Evolutionary conservation across 1,140 invertebrate genomes (phyloP), one percentile per base, ranked within the genome.

Genomic region (Zaprionus ornatus): DNA sequence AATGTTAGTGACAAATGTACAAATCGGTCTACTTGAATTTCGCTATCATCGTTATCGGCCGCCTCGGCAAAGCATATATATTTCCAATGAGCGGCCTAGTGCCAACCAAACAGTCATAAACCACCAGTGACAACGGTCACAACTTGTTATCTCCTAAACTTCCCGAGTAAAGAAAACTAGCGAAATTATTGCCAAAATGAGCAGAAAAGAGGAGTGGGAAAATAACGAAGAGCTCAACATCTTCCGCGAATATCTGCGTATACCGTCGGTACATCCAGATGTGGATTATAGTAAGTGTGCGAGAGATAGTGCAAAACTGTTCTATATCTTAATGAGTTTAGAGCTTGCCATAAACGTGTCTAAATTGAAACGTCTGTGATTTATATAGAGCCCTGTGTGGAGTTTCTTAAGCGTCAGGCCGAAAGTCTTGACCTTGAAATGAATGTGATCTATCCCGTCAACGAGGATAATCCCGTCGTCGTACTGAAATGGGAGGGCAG

Each of bases 211-310:
- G 1, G 35, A 77, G 17, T 93, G 82, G 91, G 91, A 92, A 84
- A 94, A 96, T 81, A 92, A 95, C 90, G 93, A 94, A 91, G 95
- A 96, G 86, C 95, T 97, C 66, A 94, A 95, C 50, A 96, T 96
- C 83, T 98, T 98, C 91, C 94, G 95, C 25, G 95, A 97, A 91
- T 98, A 98, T 93, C 91, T 98, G 37, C 93, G 94, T 68, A 97
- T 98, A 57, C 96, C 97, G 1, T 96, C 95, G 12, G 96, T 97
- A 4, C 97, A 98, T 71, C 97, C 97, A 0, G 93, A 96, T 84
- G 93, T 97, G 29, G 94, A 98, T 93, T 98, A 98, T 92, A 80
- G 83, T 83, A 66, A 66, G 79, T 52, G 3, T 27, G 15, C 12
- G 3, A 9, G 21, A 48, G n/a, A 48, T 5, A 45, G 23, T 27